Conservation (phyloP, 1,140 invertebrate genomes). For the Drosophila serrata region DNA sequence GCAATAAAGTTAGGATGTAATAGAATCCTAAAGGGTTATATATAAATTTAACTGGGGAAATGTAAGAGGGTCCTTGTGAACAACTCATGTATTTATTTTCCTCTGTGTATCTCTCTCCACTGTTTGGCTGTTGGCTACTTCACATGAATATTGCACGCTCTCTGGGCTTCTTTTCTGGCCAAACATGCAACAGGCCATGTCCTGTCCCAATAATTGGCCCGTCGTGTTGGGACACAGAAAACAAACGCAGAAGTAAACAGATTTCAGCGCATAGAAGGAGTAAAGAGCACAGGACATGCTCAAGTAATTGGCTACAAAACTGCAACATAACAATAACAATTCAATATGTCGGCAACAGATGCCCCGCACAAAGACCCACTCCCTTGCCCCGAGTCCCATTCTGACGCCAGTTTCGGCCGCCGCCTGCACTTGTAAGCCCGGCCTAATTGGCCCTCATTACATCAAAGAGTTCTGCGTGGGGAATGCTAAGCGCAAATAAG, state of each 20-base stretch:
- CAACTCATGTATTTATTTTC: not conserved
- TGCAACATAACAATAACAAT: slow-evolving; percentile 83
- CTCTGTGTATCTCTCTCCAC: not conserved
- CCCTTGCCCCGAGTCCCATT: not conserved
- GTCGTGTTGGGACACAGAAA: slow-evolving; percentile 22
- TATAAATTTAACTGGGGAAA: too few relatives aligned
- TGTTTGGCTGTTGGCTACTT: slow-evolving; percentile 4
- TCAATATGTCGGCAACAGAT: slow-evolving; percentile 79
- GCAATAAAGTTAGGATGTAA: not conserved
- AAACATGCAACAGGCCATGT: slow-evolving; percentile 71
- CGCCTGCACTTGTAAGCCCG: slow-evolving; percentile 60
- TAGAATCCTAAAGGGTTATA: not conserved
- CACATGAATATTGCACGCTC: slow-evolving; percentile 29
- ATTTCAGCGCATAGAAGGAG: not conserved
- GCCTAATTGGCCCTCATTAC: slow-evolving; percentile 79
- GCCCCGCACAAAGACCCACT: slow-evolving; percentile 42
- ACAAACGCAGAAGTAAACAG: slow-evolving; percentile 23
- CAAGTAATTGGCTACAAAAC: slow-evolving; percentile 80
- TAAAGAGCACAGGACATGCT: slow-evolving; percentile 24
- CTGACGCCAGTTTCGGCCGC: slow-evolving; percentile 3
- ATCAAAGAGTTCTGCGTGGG: slow-evolving; percentile 78
- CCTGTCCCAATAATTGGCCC: slow-evolving; percentile 67
- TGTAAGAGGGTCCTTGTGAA: too few relatives aligned
- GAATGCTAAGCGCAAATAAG: slow-evolving; percentile 69
- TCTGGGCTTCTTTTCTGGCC: not conserved